These are phyloP conservation scores for Melanophora roralis DNA, from an alignment of 2,888 invertebrate species.

Conservation along the genomic window DNA sequence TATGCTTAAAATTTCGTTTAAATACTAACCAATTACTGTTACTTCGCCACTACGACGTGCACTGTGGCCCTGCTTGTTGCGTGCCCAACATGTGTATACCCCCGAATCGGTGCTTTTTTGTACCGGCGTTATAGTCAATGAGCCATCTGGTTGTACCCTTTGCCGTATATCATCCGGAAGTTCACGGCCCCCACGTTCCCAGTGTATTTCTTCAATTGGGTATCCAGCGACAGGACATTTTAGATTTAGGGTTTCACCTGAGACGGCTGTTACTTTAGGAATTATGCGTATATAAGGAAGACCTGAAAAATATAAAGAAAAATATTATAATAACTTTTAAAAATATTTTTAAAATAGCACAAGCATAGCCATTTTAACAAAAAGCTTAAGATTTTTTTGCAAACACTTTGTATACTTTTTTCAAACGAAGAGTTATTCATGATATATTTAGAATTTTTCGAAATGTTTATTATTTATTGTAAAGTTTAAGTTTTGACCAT, in stretches of 20 bases:
- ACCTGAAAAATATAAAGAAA: conserved; percentile 81
- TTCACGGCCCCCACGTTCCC: conserved; percentile 86
- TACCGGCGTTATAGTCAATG: conserved; percentile 85
- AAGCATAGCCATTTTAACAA: too few relatives aligned
- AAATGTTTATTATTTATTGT: too few relatives aligned
- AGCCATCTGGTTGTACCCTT: conserved; percentile 85
- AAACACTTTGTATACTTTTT: too few relatives aligned
- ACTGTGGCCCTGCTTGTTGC: conserved; percentile 86
- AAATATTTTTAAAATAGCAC: too few relatives aligned
- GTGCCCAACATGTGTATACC: conserved; percentile 88
- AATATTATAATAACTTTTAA: too few relatives aligned
- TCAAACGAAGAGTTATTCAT: too few relatives aligned
- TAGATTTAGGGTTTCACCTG: conserved; percentile 84
- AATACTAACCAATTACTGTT: conserved; percentile 86
- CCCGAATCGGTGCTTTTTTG: conserved; percentile 86
- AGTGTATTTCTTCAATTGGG: conserved; percentile 87
- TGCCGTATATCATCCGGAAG: conserved; percentile 89
- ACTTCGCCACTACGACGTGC: conserved; percentile 86
- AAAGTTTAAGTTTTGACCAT: too few relatives aligned
- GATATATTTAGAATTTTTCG: too few relatives aligned
- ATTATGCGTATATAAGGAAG: conserved; percentile 88
- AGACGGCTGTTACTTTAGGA: conserved; percentile 88
- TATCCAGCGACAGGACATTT: conserved; percentile 90
- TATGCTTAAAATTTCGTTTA: conserved; percentile 3
- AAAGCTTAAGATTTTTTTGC: too few relatives aligned